phyloP scores from a whole-genome alignment of 2,113 vertebrate species.

The Pleuronectes platessa region DNA sequence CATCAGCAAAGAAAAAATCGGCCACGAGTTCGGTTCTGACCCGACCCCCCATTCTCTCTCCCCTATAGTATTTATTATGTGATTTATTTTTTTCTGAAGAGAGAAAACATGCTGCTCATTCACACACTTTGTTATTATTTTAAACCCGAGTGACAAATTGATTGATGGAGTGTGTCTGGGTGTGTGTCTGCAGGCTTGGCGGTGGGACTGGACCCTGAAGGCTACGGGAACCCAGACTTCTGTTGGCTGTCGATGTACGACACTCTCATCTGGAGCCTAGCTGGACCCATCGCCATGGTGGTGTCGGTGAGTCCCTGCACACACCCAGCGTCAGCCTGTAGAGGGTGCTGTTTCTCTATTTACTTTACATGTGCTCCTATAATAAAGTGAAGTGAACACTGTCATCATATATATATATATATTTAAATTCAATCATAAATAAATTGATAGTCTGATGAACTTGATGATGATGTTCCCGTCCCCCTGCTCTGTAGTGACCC shows the following conservation, averaged over 20 bases:
- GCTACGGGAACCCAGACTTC: slow-evolving; percentile 95
- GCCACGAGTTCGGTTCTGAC: no score
- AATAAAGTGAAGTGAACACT: neutral
- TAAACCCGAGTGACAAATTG: neutral
- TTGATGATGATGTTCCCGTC: neutral
- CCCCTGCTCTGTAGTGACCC: slow-evolving; percentile 1
- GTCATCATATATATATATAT: no score
- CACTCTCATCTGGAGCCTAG: slow-evolving; percentile 94
- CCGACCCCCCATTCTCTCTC: no score
- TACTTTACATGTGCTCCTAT: no score
- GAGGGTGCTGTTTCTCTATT: no score
- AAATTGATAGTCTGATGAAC: neutral
- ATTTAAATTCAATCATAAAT: neutral
- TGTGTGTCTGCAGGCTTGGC: slow-evolving; percentile 85
- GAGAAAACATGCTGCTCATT: no score
- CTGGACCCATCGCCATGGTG: slow-evolving; percentile 87
- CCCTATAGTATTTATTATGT: no score
- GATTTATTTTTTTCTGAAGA: no score
- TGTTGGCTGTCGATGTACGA: slow-evolving; percentile 96
- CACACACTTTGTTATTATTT: neutral
- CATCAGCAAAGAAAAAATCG: no score
- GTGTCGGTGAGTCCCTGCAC: slow-evolving; percentile 84
- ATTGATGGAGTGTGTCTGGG: neutral
- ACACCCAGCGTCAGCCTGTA: neutral
- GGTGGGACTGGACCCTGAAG: slow-evolving; percentile 93